Conservation (phyloP, 1,140 invertebrate species). For the Cherax destructor region DNA sequence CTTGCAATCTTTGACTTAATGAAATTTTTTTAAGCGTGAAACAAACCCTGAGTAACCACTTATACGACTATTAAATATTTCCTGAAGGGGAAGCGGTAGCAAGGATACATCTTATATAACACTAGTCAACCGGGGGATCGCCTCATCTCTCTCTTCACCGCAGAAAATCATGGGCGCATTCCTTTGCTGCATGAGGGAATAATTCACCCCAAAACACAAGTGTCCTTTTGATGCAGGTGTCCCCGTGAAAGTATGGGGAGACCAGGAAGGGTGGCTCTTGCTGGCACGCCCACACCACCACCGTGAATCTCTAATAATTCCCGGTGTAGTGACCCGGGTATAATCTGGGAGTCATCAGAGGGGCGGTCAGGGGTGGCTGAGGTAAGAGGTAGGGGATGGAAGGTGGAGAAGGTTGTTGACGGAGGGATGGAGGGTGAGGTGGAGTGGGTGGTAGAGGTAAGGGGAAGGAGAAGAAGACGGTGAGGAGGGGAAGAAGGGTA, state of each 20-base stretch:
- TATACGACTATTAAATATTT: not conserved
- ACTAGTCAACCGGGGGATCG: slow-evolving; percentile 3
- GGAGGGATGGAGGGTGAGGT: too few species aligned
- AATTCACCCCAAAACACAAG: slow-evolving; percentile 13
- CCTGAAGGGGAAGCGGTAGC: not conserved
- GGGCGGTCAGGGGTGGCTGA: not conserved
- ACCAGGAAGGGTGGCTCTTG: too few species aligned
- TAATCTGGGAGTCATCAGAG: not conserved
- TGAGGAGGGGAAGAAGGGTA: not conserved
- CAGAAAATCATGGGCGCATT: slow-evolving; percentile 49
- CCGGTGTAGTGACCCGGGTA: not conserved
- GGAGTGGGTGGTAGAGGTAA: not conserved
- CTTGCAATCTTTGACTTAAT: not conserved
- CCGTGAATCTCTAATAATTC: not conserved
- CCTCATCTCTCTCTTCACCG: slow-evolving; percentile 42
- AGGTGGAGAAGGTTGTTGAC: too few species aligned
- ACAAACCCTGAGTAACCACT: not conserved
- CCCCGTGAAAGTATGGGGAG: not conserved
- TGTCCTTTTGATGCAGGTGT: not conserved
- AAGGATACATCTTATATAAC: slow-evolving; percentile 6
- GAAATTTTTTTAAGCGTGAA: not conserved
- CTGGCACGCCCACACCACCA: not conserved
- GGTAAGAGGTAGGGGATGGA: not conserved
- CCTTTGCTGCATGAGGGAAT: slow-evolving; percentile 44
- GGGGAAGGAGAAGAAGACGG: not conserved